Conservation (phyloP, 2,888 invertebrate genomes). For the Brachypalpus laphriformis region DNA sequence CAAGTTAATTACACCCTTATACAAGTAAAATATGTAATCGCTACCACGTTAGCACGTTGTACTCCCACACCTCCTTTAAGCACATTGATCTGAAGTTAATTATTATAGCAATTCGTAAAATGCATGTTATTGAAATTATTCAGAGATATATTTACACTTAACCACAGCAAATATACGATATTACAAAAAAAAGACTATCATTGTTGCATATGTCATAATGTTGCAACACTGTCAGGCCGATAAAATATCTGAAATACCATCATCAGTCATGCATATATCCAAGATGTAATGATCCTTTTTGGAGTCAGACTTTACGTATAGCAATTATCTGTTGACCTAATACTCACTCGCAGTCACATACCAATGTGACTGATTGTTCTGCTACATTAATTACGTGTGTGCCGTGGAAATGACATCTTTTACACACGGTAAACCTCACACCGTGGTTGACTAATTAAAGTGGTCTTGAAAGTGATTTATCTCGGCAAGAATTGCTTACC, state of each 20-base stretch:
- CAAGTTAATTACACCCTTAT: not conserved
- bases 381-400: not conserved
- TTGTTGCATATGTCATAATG: no score
- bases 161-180: no score
- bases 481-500: not conserved
- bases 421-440: not conserved
- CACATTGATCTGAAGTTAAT: not conserved
- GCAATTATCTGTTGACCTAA: not conserved
- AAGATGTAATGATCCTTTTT: not conserved
- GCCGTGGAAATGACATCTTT: slow-evolving; percentile 20
- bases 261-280: not conserved
- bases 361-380: not conserved
- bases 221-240: not conserved
- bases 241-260: not conserved
- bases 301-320: not conserved
- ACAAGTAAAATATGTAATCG: not conserved
- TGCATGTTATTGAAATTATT: not conserved
- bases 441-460: slow-evolving; percentile 27
- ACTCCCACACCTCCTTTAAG: not conserved
- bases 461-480: slow-evolving; percentile 41
- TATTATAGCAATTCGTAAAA: not conserved
- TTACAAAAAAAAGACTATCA: no score
- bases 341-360: not conserved
- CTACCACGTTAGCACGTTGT: not conserved
- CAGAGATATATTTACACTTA: no score